These are phyloP conservation scores for Oncorhynchus clarkii DNA, from an alignment of 2,113 vertebrate genomes.

Conservation along the genomic window DNA sequence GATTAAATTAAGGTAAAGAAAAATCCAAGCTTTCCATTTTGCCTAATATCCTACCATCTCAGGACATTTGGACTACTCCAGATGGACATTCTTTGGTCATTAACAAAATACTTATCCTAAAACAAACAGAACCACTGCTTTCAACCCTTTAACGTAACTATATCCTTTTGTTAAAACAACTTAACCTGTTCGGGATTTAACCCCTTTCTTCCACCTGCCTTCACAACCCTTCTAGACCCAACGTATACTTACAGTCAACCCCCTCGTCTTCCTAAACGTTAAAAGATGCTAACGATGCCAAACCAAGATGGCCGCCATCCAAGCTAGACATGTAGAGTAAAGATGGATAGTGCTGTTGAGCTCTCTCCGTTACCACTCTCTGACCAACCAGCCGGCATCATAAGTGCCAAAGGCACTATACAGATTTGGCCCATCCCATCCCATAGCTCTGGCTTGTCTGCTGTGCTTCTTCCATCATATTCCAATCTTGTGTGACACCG, in stretches of 20 bases:
- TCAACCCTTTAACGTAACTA: slow-evolving; percentile 23
- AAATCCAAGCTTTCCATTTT: slow-evolving; percentile 29
- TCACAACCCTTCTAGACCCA: slow-evolving; percentile 3
- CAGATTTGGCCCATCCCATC: slow-evolving; percentile 50
- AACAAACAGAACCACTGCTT: background rate
- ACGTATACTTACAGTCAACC: slow-evolving; percentile 18
- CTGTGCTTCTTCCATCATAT: background rate
- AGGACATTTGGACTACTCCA: slow-evolving; percentile 26
- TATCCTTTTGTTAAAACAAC: slow-evolving; percentile 12
- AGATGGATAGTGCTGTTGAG: slow-evolving; percentile 37
- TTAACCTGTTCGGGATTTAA: background rate
- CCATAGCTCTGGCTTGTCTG: slow-evolving; percentile 15
- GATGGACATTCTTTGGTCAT: slow-evolving; percentile 70
- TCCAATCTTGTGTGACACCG: background rate
- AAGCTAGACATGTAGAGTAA: slow-evolving; percentile 17
- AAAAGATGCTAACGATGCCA: slow-evolving; percentile 12
- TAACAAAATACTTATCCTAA: slow-evolving; percentile 31
- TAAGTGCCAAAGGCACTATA: slow-evolving; percentile 76
- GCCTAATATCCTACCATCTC: slow-evolving; percentile 12
- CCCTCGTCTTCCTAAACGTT: background rate
- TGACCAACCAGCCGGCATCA: slow-evolving; percentile 47
- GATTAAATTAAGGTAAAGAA: slow-evolving; percentile 30
- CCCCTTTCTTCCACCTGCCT: background rate
- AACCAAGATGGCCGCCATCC: slow-evolving; percentile 19
- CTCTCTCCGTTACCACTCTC: slow-evolving; percentile 52